Conservation (phyloP, 2,888 invertebrate species). For the Aphodius sticticus region DNA sequence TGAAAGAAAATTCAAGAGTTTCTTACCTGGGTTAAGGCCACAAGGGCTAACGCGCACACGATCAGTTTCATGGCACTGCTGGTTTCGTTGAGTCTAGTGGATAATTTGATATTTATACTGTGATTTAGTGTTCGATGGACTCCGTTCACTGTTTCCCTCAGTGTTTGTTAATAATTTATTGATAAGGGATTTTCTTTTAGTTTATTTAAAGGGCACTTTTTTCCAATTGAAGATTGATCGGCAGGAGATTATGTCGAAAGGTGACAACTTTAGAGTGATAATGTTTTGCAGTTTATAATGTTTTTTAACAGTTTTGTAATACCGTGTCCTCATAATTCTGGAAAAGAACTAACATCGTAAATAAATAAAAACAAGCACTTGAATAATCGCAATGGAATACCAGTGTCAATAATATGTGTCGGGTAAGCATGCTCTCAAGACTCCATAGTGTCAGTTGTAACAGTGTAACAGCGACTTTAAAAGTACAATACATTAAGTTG, state of each 20-base stretch:
- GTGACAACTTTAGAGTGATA: too few species aligned
- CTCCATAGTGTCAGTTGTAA: too few species aligned
- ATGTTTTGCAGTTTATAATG: too few species aligned
- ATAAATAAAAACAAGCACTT: too few species aligned
- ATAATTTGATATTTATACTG: not conserved
- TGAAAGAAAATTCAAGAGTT: not conserved
- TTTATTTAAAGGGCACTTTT: not conserved
- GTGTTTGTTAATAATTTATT: not conserved
- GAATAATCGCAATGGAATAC: too few species aligned
- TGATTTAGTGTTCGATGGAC: not conserved
- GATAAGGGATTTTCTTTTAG: not conserved
- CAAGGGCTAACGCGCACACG: not conserved
- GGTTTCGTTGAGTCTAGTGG: not conserved
- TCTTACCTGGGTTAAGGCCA: slow-evolving; percentile 13
- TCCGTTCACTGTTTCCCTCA: not conserved
- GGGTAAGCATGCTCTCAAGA: too few species aligned
- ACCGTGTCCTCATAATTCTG: too few species aligned
- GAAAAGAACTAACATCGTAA: too few species aligned
- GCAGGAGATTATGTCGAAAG: not conserved
- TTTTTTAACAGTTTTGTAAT: too few species aligned
- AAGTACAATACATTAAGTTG: too few species aligned
- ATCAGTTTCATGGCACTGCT: slow-evolving; percentile 14
- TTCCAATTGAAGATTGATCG: not conserved
- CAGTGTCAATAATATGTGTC: too few species aligned
- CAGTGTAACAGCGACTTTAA: too few species aligned